These are phyloP conservation scores for Cinclus mexicanus DNA, from an alignment of 2,113 vertebrate species.

Conservation along the genomic window DNA sequence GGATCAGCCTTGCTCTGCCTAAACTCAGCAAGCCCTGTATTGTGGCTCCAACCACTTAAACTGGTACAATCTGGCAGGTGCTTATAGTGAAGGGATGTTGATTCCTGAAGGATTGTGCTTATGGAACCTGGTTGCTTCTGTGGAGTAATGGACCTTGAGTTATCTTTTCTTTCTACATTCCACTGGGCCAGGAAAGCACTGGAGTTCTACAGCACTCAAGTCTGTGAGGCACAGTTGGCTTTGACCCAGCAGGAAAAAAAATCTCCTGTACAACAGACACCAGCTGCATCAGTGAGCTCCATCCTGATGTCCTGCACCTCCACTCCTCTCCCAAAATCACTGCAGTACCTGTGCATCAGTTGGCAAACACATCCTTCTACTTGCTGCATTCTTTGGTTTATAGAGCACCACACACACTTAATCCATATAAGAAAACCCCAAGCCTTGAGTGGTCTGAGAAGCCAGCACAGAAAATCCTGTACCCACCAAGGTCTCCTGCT, in stretches of 20 bases:
- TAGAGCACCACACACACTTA: background rate
- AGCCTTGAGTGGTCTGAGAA: background rate
- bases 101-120: background rate
- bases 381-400: background rate
- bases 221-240: background rate
- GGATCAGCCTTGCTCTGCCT: background rate
- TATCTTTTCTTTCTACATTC: background rate
- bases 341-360: background rate
- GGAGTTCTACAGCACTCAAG: background rate
- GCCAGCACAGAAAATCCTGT: background rate
- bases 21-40: background rate
- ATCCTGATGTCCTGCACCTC: background rate
- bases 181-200: background rate
- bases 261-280: background rate
- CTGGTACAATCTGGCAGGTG: background rate
- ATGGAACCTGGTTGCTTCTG: background rate
- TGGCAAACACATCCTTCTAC: background rate
- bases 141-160: background rate
- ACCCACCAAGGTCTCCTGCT: background rate
- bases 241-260: background rate
- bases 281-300: background rate
- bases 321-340: background rate
- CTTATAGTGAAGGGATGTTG: background rate
- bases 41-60: background rate
- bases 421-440: background rate